Conservation (phyloP, 2,797 vertebrate species). For the Allenopithecus nigroviridis region DNA sequence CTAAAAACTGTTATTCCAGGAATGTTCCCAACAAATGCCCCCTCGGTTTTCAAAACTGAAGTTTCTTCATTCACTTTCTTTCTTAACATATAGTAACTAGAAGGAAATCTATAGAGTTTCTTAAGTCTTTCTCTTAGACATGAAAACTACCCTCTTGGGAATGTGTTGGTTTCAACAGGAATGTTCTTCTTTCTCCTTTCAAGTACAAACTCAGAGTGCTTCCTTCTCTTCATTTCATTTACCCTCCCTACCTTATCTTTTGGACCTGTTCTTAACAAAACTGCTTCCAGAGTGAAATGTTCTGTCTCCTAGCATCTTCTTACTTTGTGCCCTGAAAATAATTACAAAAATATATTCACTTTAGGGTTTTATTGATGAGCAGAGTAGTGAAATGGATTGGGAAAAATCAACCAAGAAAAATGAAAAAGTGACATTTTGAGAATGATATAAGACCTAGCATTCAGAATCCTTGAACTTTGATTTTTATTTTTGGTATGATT, state of each 20-base stretch:
- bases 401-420: slow-evolving; percentile 18
- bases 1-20: not conserved
- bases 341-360: not conserved
- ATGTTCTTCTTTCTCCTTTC: not conserved
- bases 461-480: not conserved
- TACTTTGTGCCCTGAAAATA: not conserved
- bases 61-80: not conserved
- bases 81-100: not conserved
- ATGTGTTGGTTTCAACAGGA: not conserved
- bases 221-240: not conserved
- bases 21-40: not conserved
- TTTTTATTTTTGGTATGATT: not conserved
- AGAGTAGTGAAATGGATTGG: not conserved
- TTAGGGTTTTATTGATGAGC: not conserved
- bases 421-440: not conserved
- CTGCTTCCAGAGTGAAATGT: not conserved
- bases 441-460: not conserved
- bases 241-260: not conserved
- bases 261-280: not conserved
- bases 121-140: not conserved
- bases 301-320: not conserved
- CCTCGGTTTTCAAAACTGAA: not conserved
- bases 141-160: not conserved
- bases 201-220: not conserved
- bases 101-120: not conserved